Evolutionary conservation across 2,888 invertebrate species (phyloP).

Genomic region (Philaethria dido): DNA sequence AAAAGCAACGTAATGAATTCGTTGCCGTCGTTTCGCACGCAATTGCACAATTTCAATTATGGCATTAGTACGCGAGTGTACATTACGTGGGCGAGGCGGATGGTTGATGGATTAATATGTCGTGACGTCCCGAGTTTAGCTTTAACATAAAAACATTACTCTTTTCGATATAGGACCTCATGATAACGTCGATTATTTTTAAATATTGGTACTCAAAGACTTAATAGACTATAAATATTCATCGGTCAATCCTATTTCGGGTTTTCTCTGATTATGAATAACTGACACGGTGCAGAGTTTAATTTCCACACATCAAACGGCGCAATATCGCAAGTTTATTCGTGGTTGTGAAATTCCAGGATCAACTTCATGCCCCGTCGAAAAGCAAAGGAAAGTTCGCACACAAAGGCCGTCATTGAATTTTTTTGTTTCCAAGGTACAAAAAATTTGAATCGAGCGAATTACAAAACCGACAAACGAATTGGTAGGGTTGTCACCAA

Average conservation of each 20-base stretch:
- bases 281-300: conserved; percentile 51
- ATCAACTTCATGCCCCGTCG: conserved; percentile 73
- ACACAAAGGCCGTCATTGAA: conserved; percentile 68
- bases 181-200: conserved; percentile 13
- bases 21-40: conserved; percentile 79
- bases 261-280: conserved; percentile 59
- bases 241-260: conserved; percentile 46
- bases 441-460: conserved; percentile 73
- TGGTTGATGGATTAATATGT: conserved; percentile 45
- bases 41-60: conserved; percentile 85
- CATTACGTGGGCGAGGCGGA: conserved; percentile 50
- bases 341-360: conserved; percentile 66
- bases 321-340: conserved; percentile 68
- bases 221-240: conserved; percentile 53
- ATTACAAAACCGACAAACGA: conserved; percentile 71
- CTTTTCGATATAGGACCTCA: background rate
- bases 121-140: conserved; percentile 24
- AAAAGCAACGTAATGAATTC: conserved; percentile 79
- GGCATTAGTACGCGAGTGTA: conserved; percentile 75
- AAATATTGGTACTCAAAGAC: conserved; percentile 25
- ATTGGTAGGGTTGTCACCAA: conserved; percentile 59
- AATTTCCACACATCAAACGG: conserved; percentile 72
- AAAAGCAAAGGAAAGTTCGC: conserved; percentile 75
- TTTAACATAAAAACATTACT: background rate
- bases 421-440: conserved; percentile 70